Percentiles rank a stretch among this genome's conserved stretches.
Conservation (phyloP, 2,888 invertebrate species). For the Syrista parreyssii region DNA sequence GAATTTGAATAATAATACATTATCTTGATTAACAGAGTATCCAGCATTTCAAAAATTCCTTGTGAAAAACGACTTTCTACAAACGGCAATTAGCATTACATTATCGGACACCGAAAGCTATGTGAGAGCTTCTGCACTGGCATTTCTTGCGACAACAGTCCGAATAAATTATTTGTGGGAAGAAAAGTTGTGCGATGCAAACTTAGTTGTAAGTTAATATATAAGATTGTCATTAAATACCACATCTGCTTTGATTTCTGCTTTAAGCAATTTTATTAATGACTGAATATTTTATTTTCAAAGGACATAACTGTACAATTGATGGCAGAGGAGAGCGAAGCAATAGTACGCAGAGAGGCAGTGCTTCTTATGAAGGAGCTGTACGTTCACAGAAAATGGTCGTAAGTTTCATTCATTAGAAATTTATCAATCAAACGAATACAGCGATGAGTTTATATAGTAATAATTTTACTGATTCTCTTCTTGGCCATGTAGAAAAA, state of each 20-base stretch:
- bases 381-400: slow-evolving; percentile 74
- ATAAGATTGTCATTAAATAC: background rate
- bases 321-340: slow-evolving; percentile 78
- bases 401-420: slow-evolving; percentile 49
- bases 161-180: slow-evolving; percentile 77
- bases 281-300: slow-evolving; percentile 17
- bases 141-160: slow-evolving; percentile 77
- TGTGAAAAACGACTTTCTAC: slow-evolving; percentile 73
- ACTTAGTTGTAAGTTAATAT: slow-evolving; percentile 71
- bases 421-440: background rate
- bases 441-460: background rate
- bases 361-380: slow-evolving; percentile 75
- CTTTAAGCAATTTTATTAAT: background rate
- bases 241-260: background rate
- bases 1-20: background rate
- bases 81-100: slow-evolving; percentile 74
- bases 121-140: slow-evolving; percentile 80
- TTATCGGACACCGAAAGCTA: slow-evolving; percentile 79
- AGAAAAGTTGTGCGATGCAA: slow-evolving; percentile 69
- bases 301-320: slow-evolving; percentile 70
- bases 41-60: slow-evolving; percentile 81
- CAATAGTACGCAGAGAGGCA: slow-evolving; percentile 81
- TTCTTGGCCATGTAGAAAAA: slow-evolving; percentile 42
- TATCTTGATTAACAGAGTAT: slow-evolving; percentile 70
- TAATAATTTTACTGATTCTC: background rate